These are phyloP conservation scores for Cheracebus regulus DNA, from an alignment of 2,797 vertebrate genomes.

Conservation along the genomic window DNA sequence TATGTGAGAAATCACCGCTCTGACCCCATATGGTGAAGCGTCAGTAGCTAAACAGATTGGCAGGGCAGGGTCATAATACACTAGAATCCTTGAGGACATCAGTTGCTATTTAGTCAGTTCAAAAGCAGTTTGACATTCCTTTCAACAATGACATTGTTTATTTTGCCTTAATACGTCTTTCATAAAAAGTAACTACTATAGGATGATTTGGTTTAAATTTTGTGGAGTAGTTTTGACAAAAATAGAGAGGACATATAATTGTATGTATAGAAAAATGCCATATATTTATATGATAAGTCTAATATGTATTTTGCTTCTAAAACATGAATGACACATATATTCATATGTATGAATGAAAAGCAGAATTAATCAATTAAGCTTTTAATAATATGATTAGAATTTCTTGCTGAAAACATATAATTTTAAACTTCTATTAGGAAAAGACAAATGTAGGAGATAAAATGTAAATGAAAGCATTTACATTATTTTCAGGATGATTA, in stretches of 20 bases:
- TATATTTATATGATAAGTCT: not conserved
- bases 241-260: constrained; percentile 74
- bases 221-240: constrained; percentile 68
- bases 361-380: not conserved
- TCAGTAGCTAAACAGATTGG: constrained; percentile 84
- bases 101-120: constrained; percentile 80
- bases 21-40: constrained; percentile 82
- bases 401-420: not conserved
- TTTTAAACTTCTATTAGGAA: not conserved
- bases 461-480: not conserved
- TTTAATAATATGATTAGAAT: not conserved
- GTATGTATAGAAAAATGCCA: not conserved
- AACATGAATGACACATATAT: not conserved
- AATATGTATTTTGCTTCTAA: not conserved
- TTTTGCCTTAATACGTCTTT: constrained; percentile 79
- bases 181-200: constrained; percentile 76
- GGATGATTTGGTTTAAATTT: constrained; percentile 78
- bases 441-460: not conserved
- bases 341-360: not conserved
- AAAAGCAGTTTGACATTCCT: constrained; percentile 81
- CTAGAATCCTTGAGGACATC: constrained; percentile 82
- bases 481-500: not conserved
- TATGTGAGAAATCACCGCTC: constrained; percentile 79
- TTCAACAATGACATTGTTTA: constrained; percentile 80
- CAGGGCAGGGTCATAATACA: constrained; percentile 79